These are phyloP conservation scores for Corythornis leucogaster DNA, from an alignment of 2,797 vertebrate species.

Conservation along the genomic window DNA sequence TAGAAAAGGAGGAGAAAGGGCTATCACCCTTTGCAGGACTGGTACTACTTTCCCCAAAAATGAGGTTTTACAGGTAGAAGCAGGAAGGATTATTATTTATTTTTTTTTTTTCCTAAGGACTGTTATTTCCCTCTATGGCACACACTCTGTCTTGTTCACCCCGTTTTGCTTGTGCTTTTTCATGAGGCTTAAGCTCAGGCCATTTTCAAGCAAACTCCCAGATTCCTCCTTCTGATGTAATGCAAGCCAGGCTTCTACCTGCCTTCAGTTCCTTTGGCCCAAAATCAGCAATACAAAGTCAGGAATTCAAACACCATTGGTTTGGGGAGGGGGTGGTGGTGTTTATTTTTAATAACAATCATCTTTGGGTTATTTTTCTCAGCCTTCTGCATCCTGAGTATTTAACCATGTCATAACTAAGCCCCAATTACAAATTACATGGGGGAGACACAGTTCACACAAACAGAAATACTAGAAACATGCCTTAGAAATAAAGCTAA, in stretches of 20 bases:
- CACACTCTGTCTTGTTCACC: not conserved
- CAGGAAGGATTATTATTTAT: not conserved
- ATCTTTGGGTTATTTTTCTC: not conserved
- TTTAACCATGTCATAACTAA: conserved; percentile 1
- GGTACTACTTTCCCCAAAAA: not conserved
- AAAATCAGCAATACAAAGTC: conserved; percentile 8
- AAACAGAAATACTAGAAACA: not conserved
- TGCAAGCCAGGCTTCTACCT: not conserved
- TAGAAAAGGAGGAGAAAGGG: not conserved
- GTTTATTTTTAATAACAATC: conserved; percentile 10
- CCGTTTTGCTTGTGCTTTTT: not conserved
- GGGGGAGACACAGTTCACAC: not conserved
- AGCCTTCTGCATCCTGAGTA: not conserved
- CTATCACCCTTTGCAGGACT: not conserved
- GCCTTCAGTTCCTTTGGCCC: not conserved
- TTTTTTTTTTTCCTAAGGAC: not conserved
- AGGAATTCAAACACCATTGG: conserved; percentile 13
- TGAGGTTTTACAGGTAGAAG: not conserved
- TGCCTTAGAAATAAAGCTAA: not conserved
- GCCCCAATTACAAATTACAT: not conserved
- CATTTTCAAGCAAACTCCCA: not conserved
- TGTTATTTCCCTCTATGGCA: not conserved
- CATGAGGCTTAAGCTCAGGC: not conserved
- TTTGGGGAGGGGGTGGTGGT: not conserved
- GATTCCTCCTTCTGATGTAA: not conserved